Base-by-base conservation (phyloP, 2,797 vertebrate species). In the Acanthurus tractus region DNA sequence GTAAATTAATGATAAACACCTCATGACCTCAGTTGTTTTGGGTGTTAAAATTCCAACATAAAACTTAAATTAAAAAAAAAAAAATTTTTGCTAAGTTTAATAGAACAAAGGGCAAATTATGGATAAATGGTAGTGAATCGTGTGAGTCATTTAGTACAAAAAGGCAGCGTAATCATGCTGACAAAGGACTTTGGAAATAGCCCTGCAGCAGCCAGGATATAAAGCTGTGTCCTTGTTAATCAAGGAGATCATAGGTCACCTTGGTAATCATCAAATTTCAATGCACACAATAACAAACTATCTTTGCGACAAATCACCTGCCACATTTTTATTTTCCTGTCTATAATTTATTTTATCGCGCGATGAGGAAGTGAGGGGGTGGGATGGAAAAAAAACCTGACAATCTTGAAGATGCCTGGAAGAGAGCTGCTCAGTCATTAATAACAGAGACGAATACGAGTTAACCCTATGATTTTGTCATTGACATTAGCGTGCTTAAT, bases 261-360 rank as follows among this genome's bases (percentile, higher is more conserved):
- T 88, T 88, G 69, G 82, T 79, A 85, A 93, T 93, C 84, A 93
- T 87, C 82, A 89, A 84, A 90, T 89, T 87, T 86, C 75, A 91
- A 83, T 81, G 78, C 66, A 75, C 69, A 90, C 88, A 92, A 90
- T 90, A 93, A 93, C 88, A 93, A 93, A 94, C 88, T 86, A 91
- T 90, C 89, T 87, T 67, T 78, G 65, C 42, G 10, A 92, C 88
- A 93, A 92, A 94, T 93, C 91, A 84, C 85, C 84, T 81, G 84
- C 74, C 90, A 88, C 69, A 70, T 78, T 92, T 92, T 91, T 61
- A 90, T 91, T 90, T 81, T 76, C 76, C 69, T 54, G 54, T 83
- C 67, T 87, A 67, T 92, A 88, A 94, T 93, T 91, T 89, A 91
- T 92, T 84, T 87, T 75, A 78, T 62, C 72, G 29, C 25, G 80